Evolutionary conservation across 2,113 vertebrate genomes (phyloP), one percentile per base, ranked within the genome.

Genomic region (Rhea pennata): DNA sequence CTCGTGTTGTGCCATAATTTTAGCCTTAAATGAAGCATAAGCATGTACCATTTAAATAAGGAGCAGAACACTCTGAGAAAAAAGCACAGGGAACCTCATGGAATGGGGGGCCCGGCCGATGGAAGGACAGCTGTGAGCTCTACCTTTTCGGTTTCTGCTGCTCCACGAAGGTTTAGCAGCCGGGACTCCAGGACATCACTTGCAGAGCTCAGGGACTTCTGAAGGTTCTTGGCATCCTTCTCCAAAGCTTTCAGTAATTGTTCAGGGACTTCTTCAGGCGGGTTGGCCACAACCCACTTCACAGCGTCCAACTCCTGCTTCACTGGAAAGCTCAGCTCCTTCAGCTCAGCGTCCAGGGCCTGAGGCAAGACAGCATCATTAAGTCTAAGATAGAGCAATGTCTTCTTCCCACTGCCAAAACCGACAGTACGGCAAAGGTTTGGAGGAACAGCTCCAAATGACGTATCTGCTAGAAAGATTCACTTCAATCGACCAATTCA

Each of bases 201-300:
- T 2, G 98, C 98, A 2, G 99, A 98, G 87, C 97, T 97, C 76
- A 99, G 98, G 31, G 98, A 98, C 84, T 98, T 98, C 26, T 98
- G 97, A 79, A 99, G 98, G 96, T 99, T 99, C 95, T 98, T 99
- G 91, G 98, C 97, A 70, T 99, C 99, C 94, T 99, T 99, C 92
- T 99, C 99, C 92, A 99, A 96, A 65, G 99, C 99, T 79, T 98
- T 97, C 79, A 99, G 94, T 27, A 99, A 98, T 92, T 99, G 99
- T 39, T 98, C 96, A 62, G 99, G 99, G 83, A 99, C 98, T 81
- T 99, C 98, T 74, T 96, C 96, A 11, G 98, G 98, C 72, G 93
- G 97, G 76, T 96, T 98, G 95, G 97, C 96, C 87, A 99, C 93
- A 44, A 99, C 98, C 39, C 85, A 85, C 91, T 98, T 97, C 26